These are phyloP conservation scores for Cyanoderma ruficeps DNA, from an alignment of 2,113 vertebrate species.

Conservation along the genomic window DNA sequence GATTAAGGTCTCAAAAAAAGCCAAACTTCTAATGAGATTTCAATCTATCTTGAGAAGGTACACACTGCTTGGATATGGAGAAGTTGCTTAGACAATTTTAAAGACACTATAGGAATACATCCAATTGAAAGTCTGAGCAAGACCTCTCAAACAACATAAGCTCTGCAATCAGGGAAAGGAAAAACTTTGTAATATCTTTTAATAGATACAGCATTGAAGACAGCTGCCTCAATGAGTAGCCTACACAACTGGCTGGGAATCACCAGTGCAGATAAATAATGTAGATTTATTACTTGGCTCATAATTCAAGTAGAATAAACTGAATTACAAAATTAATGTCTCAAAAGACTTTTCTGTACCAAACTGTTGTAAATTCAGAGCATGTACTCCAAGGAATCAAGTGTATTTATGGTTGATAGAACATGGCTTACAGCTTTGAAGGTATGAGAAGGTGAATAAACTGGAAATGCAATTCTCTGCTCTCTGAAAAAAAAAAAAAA, in stretches of 20 bases:
- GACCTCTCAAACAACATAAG: background rate
- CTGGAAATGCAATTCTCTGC: slow-evolving; percentile 6
- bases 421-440: slow-evolving; percentile 55
- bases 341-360: slow-evolving; percentile 47
- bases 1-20: background rate
- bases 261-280: slow-evolving; percentile 64
- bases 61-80: background rate
- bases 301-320: slow-evolving; percentile 63
- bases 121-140: background rate
- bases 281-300: slow-evolving; percentile 62
- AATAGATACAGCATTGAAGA: background rate
- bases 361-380: slow-evolving; percentile 57
- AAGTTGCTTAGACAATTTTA: background rate
- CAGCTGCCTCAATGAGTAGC: background rate
- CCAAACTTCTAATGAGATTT: background rate
- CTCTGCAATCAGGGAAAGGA: background rate
- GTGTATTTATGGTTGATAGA: slow-evolving; percentile 61
- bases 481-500: slow-evolving; percentile 36
- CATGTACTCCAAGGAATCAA: slow-evolving; percentile 52
- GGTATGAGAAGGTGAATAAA: slow-evolving; percentile 54
- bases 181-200: background rate
- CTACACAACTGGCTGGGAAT: slow-evolving; percentile 18
- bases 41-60: background rate
- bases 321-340: slow-evolving; percentile 53
- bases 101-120: background rate